Conservation (phyloP, 1,140 invertebrate genomes). For the Cecropterus lyciades region DNA sequence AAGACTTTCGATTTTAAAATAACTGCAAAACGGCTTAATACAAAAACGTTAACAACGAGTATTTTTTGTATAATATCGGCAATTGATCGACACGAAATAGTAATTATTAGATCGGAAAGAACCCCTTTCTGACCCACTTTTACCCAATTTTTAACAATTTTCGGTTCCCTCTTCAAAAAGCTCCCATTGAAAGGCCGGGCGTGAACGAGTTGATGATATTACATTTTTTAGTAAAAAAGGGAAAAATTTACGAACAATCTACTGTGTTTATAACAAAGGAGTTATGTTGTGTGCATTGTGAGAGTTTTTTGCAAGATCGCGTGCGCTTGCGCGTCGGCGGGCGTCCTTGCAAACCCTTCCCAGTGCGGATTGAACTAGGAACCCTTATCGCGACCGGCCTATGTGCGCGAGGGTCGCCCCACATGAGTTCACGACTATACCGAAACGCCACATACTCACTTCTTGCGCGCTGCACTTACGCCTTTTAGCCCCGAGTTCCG, state of each 20-base stretch:
- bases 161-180: conserved; percentile 77
- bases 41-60: conserved; percentile 19
- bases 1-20: conserved; percentile 3
- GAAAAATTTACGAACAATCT: conserved; percentile 81
- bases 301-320: conserved; percentile 79
- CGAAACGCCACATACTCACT: conserved; percentile 44
- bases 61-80: conserved; percentile 79
- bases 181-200: conserved; percentile 80
- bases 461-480: conserved; percentile 45
- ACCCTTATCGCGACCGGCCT: conserved; percentile 66
- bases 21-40: conserved; percentile 17
- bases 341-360: conserved; percentile 76
- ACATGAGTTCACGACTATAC: conserved; percentile 38
- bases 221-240: conserved; percentile 78
- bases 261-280: conserved; percentile 81
- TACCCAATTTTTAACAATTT: conserved; percentile 81
- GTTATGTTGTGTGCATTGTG: conserved; percentile 76
- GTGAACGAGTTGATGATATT: conserved; percentile 85
- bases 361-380: conserved; percentile 68
- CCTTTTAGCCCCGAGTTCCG: conserved; percentile 43
- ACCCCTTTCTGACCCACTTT: conserved; percentile 83
- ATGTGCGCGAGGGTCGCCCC: conserved; percentile 67
- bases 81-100: conserved; percentile 78
- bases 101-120: conserved; percentile 82
- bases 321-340: conserved; percentile 83